A percentile compares a stretch with the other conserved stretches of the same genome.
Conservation (phyloP, 2,113 vertebrate genomes). For the Sciurus niger region DNA sequence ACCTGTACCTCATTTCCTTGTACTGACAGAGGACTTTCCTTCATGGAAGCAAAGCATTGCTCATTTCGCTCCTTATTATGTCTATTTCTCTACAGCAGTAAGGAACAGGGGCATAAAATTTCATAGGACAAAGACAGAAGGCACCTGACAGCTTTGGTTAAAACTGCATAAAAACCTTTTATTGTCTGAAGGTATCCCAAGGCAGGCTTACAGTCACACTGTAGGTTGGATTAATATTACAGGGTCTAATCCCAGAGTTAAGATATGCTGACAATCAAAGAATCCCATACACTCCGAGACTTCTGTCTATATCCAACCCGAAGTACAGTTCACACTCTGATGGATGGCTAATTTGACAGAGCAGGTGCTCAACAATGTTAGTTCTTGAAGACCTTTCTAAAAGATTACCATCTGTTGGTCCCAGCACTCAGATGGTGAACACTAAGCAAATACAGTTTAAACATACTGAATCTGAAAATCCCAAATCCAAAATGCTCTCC, state of each 20-base stretch:
- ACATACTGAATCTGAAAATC: neutral
- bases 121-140: neutral
- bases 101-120: neutral
- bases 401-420: neutral
- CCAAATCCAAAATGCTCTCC: neutral
- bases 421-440: neutral
- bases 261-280: neutral
- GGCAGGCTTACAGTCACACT: neutral
- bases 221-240: neutral
- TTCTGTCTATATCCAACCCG: neutral
- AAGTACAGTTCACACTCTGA: accelerated
- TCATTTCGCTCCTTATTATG: neutral
- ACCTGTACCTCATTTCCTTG: neutral
- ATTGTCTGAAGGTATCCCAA: neutral
- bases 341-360: neutral
- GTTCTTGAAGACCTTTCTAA: neutral
- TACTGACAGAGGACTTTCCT: neutral
- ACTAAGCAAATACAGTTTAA: neutral
- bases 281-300: neutral
- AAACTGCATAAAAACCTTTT: neutral
- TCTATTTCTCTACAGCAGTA: neutral
- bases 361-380: neutral
- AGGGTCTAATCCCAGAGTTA: neutral
- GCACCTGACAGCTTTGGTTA: neutral
- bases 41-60: neutral